These are phyloP conservation scores for Ferrisia virgata DNA, from an alignment of 2,888 invertebrate species.

Conservation along the genomic window DNA sequence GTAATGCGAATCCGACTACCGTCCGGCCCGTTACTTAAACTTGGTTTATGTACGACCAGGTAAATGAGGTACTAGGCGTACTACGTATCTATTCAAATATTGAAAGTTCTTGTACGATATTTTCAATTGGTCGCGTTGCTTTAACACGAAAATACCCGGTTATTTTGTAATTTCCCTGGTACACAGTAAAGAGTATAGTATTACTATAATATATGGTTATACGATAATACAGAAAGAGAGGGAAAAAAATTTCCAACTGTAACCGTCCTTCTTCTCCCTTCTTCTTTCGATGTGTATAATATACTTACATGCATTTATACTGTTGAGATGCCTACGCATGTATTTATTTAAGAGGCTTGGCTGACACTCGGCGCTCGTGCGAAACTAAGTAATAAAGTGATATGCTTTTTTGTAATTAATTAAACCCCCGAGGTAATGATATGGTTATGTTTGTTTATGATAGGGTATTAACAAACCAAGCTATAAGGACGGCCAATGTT, in stretches of 20 bases:
- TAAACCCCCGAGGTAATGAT: not conserved
- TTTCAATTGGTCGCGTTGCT: not conserved
- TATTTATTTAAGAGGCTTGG: not conserved
- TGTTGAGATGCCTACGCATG: no score
- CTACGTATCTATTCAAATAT: not conserved
- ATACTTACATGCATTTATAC: not conserved
- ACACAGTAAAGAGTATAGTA: not conserved
- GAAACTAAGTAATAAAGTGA: conserved; percentile 30
- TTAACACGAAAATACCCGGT: conserved; percentile 13
- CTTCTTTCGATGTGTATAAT: not conserved
- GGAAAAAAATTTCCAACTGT: not conserved
- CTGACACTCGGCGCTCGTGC: not conserved
- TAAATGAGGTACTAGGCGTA: no score
- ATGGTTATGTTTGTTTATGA: conserved; percentile 5
- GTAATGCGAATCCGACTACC: no score
- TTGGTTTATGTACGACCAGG: no score
- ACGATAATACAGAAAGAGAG: not conserved
- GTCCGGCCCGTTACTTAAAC: no score
- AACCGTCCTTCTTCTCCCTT: not conserved
- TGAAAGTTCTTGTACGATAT: not conserved
- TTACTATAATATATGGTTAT: not conserved
- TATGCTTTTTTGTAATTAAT: conserved; percentile 14
- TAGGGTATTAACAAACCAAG: not conserved
- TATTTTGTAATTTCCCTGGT: not conserved
- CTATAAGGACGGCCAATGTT: not conserved